phyloP scores from a whole-genome alignment of 2,113 vertebrate species.

The Marmota flaviventris region DNA sequence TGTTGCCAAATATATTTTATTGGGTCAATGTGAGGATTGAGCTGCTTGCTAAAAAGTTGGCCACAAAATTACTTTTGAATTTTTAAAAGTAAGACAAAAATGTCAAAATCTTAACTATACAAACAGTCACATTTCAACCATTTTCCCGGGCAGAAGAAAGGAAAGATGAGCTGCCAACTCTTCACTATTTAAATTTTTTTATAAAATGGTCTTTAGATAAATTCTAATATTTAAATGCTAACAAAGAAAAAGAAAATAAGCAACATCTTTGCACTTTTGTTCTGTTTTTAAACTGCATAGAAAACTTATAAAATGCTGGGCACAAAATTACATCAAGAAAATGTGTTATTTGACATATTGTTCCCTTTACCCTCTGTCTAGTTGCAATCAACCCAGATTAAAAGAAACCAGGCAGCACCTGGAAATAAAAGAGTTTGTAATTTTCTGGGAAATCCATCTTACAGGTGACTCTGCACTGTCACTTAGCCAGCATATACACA shows the following conservation, averaged over 20 bases:
- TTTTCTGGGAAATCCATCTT: background rate
- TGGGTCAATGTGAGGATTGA: background rate
- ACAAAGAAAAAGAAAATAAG: background rate
- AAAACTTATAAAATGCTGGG: background rate
- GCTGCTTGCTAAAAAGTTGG: background rate
- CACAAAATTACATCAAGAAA: background rate
- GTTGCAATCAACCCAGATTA: background rate
- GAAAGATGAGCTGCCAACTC: background rate
- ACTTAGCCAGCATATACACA: background rate
- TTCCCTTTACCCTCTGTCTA: background rate
- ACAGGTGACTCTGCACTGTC: background rate
- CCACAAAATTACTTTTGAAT: conserved; percentile 15
- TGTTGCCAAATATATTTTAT: background rate
- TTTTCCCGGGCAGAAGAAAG: background rate
- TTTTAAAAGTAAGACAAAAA: conserved; percentile 2
- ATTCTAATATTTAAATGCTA: background rate
- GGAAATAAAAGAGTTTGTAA: background rate
- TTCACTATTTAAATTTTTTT: background rate
- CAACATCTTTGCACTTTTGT: background rate
- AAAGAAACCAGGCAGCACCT: background rate
- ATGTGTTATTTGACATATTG: background rate
- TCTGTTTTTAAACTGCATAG: background rate
- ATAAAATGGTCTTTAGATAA: background rate
- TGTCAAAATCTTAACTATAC: background rate
- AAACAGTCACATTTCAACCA: background rate